Conservation (phyloP, 2,797 vertebrate species). For the Poecilia picta region DNA sequence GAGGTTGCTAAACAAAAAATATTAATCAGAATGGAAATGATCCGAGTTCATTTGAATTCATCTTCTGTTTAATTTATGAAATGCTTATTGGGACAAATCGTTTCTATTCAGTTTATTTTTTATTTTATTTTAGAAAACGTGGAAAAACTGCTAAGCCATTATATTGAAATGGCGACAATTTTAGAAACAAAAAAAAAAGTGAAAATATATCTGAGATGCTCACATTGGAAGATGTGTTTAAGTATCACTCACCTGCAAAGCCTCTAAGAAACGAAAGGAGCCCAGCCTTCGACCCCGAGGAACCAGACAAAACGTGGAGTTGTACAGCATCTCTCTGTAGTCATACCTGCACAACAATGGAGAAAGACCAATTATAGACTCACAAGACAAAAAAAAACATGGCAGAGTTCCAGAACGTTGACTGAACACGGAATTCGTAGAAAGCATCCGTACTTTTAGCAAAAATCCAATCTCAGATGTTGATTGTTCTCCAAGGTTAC, state of each 20-base stretch:
- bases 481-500: slow-evolving; percentile 10
- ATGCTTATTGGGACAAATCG: neutral
- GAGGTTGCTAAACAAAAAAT: too few relatives aligned
- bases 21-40: too few relatives aligned
- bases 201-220: neutral
- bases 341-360: slow-evolving; percentile 85
- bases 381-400: neutral
- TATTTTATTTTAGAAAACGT: neutral
- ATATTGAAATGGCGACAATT: neutral
- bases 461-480: slow-evolving; percentile 33
- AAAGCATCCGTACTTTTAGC: slow-evolving; percentile 21
- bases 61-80: too few relatives aligned
- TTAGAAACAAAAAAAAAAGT: neutral
- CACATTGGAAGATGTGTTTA: neutral
- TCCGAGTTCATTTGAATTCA: too few relatives aligned
- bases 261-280: slow-evolving; percentile 98
- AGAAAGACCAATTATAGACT: neutral
- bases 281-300: slow-evolving; percentile 97
- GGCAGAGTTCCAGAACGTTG: neutral
- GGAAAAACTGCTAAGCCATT: neutral
- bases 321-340: slow-evolving; percentile 99
- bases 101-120: neutral
- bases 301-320: slow-evolving; percentile 99
- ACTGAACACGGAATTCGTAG: slow-evolving; percentile 31
- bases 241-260: slow-evolving; percentile 89